phyloP scores from a whole-genome alignment of 92 coral and sea anemone genomes.

The Porites cylindrica region DNA sequence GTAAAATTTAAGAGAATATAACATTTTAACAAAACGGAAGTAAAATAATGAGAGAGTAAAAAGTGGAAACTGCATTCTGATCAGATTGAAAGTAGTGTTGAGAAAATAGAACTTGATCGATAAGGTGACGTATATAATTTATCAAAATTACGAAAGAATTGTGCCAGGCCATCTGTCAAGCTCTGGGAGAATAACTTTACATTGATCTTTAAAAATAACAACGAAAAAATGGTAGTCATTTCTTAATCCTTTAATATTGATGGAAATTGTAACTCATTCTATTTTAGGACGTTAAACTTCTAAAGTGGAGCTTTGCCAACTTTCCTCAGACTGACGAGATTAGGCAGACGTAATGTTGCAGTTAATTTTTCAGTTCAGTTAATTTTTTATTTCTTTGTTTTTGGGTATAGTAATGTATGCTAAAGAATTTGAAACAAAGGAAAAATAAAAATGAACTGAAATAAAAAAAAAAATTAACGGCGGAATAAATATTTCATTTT shows the following conservation, averaged over 20 bases:
- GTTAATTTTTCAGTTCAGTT: neutral
- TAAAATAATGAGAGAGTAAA: neutral
- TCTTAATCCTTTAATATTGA: no score
- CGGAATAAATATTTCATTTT: no score
- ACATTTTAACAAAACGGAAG: neutral
- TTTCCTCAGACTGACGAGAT: neutral
- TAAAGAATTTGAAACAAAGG: no score
- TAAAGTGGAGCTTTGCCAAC: constrained; percentile 2
- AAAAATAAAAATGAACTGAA: no score
- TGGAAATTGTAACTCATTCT: no score
- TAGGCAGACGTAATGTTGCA: neutral
- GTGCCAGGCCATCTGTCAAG: neutral
- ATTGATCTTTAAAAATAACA: neutral
- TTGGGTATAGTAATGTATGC: no score
- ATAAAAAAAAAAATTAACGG: no score
- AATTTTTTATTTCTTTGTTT: neutral
- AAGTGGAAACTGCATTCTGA: neutral
- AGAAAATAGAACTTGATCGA: constrained; percentile 15
- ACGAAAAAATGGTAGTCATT: no score
- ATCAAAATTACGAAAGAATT: neutral
- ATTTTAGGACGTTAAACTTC: neutral
- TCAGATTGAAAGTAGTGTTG: neutral
- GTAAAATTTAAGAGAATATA: no score
- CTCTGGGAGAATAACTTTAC: neutral
- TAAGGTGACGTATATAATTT: neutral